Evolutionary conservation across 2,797 vertebrate species (phyloP), one percentile per base, ranked within the genome.

Genomic region (Gastrophryne carolinensis): DNA sequence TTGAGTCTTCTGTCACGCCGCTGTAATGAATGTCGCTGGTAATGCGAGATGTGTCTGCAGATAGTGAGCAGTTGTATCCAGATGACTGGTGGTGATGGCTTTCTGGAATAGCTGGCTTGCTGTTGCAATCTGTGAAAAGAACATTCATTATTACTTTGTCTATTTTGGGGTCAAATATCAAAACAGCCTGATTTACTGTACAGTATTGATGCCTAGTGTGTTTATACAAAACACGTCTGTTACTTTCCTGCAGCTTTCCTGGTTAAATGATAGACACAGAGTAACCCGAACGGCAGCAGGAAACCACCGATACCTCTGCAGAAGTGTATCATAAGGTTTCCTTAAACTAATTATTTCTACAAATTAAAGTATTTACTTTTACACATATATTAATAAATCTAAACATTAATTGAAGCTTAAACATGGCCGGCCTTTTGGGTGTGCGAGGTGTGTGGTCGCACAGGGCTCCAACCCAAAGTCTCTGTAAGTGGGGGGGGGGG

Each of bases 1-100:
- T 80, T 79, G 89, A 88, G 84, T 82, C 49, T 2, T 86, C 87
- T 82, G 85, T 86, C 83, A 90, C 71, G 77, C 61, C 79, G 80
- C 13, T 79, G 76, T 85, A 86, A 85, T 81, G 83, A 82, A 85
- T 2, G 58, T 75, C 24, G 15, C 57, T 23, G 70, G 80, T 71
- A 82, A 76, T 76, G 24, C 89, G 76, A 81, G 83, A 84, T 10
- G 81, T 75, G n/a, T 83, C 75, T 82, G 85, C 27, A 78, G 79
- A 70, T 75, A 88, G 83, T 0, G 76, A 39, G 1, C 86, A 84
- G 72, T 73, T 82, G 63, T 73, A 89, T 68, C 79, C 84, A 83
- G 85, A 82, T 1, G 26, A 81, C 2, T 60, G 71, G 68, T 60
- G 71, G 68, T 78, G 77, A 58, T 60, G 83, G 62, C 9, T 74